A percentile compares a stretch with the other conserved stretches of the same genome.
phyloP scores from a whole-genome alignment of 2,113 vertebrate genomes.

The Lepus americanus region DNA sequence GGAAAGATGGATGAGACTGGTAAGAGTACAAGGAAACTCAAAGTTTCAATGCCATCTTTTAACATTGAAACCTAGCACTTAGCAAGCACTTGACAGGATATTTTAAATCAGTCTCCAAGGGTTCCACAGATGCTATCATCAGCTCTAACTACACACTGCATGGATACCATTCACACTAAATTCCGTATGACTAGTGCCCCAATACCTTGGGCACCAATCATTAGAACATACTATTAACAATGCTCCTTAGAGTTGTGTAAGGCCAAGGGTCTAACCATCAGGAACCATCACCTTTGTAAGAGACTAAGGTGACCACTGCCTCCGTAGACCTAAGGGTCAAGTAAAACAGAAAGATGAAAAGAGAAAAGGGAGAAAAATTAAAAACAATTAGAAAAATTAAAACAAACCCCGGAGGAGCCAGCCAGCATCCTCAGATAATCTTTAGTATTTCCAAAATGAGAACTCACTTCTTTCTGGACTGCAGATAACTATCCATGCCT shows the following conservation, averaged over 20 bases:
- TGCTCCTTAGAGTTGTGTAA: background rate
- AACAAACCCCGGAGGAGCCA: background rate
- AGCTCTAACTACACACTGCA: background rate
- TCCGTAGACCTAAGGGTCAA: background rate
- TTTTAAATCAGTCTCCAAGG: background rate
- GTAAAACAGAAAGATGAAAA: background rate
- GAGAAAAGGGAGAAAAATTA: constrained; percentile 5
- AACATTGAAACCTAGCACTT: background rate
- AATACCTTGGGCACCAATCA: background rate
- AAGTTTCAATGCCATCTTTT: background rate
- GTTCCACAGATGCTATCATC: background rate
- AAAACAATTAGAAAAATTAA: constrained; percentile 38
- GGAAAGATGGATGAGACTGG: background rate
- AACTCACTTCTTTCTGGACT: constrained; percentile 28
- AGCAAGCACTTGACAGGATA: background rate
- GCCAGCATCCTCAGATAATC: background rate
- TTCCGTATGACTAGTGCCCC: background rate
- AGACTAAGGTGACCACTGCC: background rate
- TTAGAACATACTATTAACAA: background rate
- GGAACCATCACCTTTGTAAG: background rate
- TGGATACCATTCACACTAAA: background rate
- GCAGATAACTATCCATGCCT: background rate
- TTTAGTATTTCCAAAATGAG: constrained; percentile 2
- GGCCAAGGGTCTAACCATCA: background rate
- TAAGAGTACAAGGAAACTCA: background rate